Conservation (phyloP, 1,140 invertebrate genomes). For the Platyscapa corneri region DNA sequence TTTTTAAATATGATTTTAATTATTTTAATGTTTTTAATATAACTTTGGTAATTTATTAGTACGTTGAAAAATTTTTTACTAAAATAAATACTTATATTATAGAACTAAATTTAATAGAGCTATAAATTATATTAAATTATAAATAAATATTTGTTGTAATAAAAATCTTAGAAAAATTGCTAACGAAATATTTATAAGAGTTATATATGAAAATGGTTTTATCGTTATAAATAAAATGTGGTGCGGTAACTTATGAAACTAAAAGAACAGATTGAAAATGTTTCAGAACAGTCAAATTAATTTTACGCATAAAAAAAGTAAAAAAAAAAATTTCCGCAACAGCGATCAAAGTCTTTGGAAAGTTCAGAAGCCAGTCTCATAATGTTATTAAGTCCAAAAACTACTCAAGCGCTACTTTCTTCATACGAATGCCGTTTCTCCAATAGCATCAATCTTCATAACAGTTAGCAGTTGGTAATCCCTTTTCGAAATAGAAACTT, state of each 20-base stretch:
- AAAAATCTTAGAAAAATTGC: not conserved
- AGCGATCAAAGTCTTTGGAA: not conserved
- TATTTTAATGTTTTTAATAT: no score
- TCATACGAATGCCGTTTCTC: not conserved
- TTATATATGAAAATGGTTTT: not conserved
- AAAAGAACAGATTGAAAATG: not conserved
- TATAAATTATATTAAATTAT: no score
- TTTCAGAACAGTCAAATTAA: not conserved
- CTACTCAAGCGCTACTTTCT: not conserved
- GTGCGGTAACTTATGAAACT: not conserved
- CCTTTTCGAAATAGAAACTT: not conserved
- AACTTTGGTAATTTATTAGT: no score
- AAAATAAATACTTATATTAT: no score
- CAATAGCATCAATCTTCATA: constrained; percentile 9
- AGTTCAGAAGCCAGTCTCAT: not conserved
- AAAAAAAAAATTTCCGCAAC: not conserved
- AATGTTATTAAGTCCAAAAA: not conserved
- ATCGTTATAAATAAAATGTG: not conserved
- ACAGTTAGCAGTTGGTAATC: not conserved
- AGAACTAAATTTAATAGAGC: no score
- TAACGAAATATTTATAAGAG: not conserved
- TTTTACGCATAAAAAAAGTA: not conserved
- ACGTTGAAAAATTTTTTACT: no score
- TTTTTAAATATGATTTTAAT: no score
- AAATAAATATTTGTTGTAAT: no score